These are phyloP conservation scores for Zosterops japonicus DNA, from an alignment of 2,113 vertebrate genomes.

Conservation along the genomic window DNA sequence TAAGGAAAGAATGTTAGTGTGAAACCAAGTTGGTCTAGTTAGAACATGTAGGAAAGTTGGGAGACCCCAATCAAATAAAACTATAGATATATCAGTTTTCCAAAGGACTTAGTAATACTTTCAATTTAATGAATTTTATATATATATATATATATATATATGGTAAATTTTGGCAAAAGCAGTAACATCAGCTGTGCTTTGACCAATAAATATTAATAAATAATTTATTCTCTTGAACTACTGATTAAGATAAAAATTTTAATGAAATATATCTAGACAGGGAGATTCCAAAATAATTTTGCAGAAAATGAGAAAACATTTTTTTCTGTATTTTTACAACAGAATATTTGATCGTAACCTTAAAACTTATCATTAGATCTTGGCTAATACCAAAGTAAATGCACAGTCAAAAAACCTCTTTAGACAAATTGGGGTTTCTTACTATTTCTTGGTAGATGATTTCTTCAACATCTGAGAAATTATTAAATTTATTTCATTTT, in stretches of 20 bases:
- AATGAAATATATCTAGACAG: not conserved
- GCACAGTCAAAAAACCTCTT: not conserved
- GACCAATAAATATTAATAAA: not conserved
- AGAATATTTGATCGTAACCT: not conserved
- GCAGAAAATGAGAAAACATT: not conserved
- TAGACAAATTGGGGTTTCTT: not conserved
- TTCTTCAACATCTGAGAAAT: not conserved
- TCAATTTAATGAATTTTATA: not conserved
- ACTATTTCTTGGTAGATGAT: not conserved
- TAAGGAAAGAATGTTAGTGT: not conserved
- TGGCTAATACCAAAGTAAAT: not conserved
- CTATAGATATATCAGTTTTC: not conserved
- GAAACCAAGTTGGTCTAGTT: not conserved
- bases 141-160: not conserved
- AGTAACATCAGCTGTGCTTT: not conserved
- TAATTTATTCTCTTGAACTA: not conserved
- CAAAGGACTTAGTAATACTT: not conserved
- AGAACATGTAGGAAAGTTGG: not conserved
- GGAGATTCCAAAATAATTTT: not conserved
- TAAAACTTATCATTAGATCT: not conserved
- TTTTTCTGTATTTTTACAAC: not conserved
- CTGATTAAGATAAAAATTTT: not conserved
- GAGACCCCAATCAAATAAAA: rapidly evolving
- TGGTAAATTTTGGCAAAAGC: not conserved
- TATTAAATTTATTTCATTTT: not conserved